Base-by-base conservation (phyloP, 2,888 invertebrate genomes). In the Lepidochrysops patricia region DNA sequence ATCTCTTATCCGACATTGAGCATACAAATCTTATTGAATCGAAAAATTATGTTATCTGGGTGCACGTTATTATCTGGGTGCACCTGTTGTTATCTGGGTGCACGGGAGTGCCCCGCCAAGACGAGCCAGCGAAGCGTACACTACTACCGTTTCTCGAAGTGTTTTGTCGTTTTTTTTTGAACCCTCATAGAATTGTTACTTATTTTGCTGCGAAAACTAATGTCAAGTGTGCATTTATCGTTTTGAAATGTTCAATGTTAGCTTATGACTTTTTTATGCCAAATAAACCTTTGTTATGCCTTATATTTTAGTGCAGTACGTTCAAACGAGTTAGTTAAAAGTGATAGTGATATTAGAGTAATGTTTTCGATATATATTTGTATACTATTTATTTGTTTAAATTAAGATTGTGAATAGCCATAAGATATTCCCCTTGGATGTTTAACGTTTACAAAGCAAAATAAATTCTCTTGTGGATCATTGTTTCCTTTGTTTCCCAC, bases 331-430 rank as follows among this genome's bases (percentile, higher is more conserved):
- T 62, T 64, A 70, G 72, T 80, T 85, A 83, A 79, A 76, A 75
- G 71, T 76, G 71, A 82, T 88, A 88, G 88, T 88, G 88, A 87
- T 88, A 88, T 72, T 88, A 88, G 86, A 76, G 63, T 87, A 82
- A 80, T 73, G 76, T 81, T 82, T 82, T 76, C 76, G 73, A 80
- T 75, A 76, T 77, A 81, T 80, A 80, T 79, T 83, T 80, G 76
- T 84, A 77, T 79, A 76, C 74, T 87, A 85, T 85, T 85, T 85
- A 87, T 86, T 84, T 82, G 73, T 77, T 83, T 82, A 82, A 79
- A 70, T 15, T 72, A 74, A 78, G 74, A 80, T 76, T 80, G 81
- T 81, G 76, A 70, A 77, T 84, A 84, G 81, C 65, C 73, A 60
- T 85, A 84, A 82, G 79, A 75, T 75, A 74, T 80, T n/a, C 79